Evolutionary conservation across 2,888 invertebrate genomes (phyloP), one percentile per base, ranked within the genome.

Genomic region (Pocota personata): DNA sequence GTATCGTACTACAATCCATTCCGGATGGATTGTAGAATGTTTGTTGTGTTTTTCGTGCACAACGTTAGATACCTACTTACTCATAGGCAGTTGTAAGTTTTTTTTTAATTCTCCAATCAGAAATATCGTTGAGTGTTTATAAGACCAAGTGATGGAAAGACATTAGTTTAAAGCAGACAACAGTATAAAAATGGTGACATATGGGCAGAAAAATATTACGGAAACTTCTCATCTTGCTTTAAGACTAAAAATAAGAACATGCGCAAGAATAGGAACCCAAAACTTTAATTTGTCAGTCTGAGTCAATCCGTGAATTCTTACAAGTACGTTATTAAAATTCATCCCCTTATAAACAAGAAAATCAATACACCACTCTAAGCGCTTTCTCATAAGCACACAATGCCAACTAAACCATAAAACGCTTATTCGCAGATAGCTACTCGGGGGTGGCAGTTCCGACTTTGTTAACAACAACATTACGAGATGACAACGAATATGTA

Each of bases 391-490:
- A 21, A 48, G 48, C 57, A 37, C 67, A 79, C 64, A 57, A 64
- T 46, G 48, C 27, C 72, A 79, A 37, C 64, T 64, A 40, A 64
- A 57, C 35, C 66, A 60, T 80, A 67, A 80, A 80, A 80, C 66
- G 73, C 80, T 80, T 80, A 80, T 73, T 57, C 72, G 72, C 79
- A 66, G 72, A 72, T 66, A 79, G 79, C 71, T 64, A 66, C 67
- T 64, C 48, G 58, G 46, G 64, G 60, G 72, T 76, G 72, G 71
- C 66, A 82, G 37, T 82, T 57, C 72, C 66, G 55, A 48, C 82
- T 72, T 71, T 86, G 86, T 86, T 86, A 86, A 86, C 86, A 86
- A 77, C 76, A 86, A 86, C 82, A 77, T 86, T 82, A 86, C 76
- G 82, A 86, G 58, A 86, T 82, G 77, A 76, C 82, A 82, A 77